These are phyloP conservation scores for Drosophila conformis DNA, from an alignment of 2,888 invertebrate species.

Conservation along the genomic window DNA sequence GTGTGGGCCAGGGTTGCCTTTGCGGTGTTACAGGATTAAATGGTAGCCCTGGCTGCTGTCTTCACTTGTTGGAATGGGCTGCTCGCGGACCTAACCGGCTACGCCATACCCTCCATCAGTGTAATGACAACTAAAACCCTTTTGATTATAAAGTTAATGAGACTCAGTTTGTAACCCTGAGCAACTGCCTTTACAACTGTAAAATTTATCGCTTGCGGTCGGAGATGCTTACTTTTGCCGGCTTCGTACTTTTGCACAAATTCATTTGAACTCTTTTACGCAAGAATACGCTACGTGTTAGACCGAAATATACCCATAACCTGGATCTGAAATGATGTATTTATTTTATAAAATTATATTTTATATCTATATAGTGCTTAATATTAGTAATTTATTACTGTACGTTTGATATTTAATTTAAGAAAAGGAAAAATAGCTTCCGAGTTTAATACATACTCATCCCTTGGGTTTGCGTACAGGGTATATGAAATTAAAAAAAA, in stretches of 20 bases:
- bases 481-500: constrained; percentile 33
- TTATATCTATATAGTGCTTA: not conserved
- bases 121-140: not conserved
- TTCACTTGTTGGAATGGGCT: not conserved
- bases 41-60: not conserved
- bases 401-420: not conserved
- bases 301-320: not conserved
- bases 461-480: constrained; percentile 1
- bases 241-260: not conserved
- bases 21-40: not conserved
- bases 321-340: not conserved
- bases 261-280: not conserved
- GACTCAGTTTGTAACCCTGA: not conserved
- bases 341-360: not conserved
- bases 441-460: not conserved
- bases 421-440: not conserved
- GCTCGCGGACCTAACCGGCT: not conserved
- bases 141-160: not conserved
- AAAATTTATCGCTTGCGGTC: not conserved
- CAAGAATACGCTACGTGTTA: not conserved
- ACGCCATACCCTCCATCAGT: not conserved
- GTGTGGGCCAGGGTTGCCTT: not conserved
- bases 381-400: not conserved
- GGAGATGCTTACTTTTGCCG: not conserved
- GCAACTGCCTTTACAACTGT: too few species aligned